These are phyloP conservation scores for Bombus pyrosoma DNA, from an alignment of 1,140 invertebrate genomes.

Conservation along the genomic window DNA sequence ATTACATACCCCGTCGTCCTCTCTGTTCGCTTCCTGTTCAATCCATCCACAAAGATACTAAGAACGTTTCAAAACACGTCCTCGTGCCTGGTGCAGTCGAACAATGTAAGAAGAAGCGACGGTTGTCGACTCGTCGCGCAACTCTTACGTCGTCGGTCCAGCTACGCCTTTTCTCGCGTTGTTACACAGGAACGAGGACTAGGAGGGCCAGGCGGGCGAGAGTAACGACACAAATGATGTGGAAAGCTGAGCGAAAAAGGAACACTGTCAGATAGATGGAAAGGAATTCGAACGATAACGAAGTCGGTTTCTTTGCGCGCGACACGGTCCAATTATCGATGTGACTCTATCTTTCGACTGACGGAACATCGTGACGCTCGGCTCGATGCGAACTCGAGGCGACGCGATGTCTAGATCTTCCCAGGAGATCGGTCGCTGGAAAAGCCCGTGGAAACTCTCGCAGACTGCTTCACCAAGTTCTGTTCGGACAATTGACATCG, in stretches of 20 bases:
- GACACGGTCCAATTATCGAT: conserved; percentile 67
- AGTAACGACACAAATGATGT: conserved; percentile 22
- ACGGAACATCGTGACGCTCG: conserved; percentile 43
- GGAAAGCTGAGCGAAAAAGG: conserved; percentile 18
- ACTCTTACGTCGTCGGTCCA: not conserved
- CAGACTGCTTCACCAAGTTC: conserved; percentile 50
- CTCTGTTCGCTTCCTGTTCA: not conserved
- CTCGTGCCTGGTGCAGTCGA: not conserved
- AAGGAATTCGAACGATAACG: conserved; percentile 52
- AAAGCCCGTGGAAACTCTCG: conserved; percentile 56
- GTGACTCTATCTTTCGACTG: conserved; percentile 45
- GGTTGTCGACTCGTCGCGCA: not conserved
- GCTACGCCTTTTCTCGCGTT: conserved; percentile 1
- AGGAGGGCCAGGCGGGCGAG: not conserved
- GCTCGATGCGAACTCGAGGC: conserved; percentile 16
- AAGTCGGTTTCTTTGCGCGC: conserved; percentile 60
- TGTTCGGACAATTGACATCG: not conserved
- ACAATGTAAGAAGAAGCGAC: not conserved
- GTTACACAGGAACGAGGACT: not conserved
- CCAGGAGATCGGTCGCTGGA: conserved; percentile 18
- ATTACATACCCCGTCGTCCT: too few species aligned
- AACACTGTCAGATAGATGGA: conserved; percentile 39
- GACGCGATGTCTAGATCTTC: conserved; percentile 51
- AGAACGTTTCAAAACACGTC: not conserved
- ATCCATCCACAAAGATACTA: not conserved